phyloP scores from a whole-genome alignment of 2,797 vertebrate species.

The Hozukius guyotensis region DNA sequence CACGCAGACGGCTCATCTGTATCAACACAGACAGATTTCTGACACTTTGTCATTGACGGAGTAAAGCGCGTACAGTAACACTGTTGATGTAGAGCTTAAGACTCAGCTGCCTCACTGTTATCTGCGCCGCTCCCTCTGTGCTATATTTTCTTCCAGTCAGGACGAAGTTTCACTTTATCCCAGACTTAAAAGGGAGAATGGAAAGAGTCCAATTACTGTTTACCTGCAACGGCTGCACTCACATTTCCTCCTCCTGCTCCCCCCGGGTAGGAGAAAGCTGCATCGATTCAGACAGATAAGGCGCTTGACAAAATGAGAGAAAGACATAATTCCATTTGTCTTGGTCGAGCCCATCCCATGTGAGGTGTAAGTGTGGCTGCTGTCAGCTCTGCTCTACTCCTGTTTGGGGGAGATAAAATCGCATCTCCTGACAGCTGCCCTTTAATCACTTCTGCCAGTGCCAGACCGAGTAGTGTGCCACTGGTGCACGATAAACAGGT shows the following conservation, averaged over 20 bases:
- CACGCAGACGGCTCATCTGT: conserved; percentile 38
- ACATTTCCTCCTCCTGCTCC: conserved; percentile 17
- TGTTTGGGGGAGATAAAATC: conserved; percentile 79
- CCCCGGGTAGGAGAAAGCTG: conserved; percentile 40
- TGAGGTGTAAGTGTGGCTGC: conserved; percentile 67
- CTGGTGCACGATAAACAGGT: conserved; percentile 43
- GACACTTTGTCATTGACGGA: conserved; percentile 63
- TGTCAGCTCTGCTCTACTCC: conserved; percentile 74
- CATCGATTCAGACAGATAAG: conserved; percentile 77
- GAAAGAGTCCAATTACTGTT: conserved; percentile 62
- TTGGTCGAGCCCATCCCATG: conserved; percentile 69
- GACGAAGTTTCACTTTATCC: conserved; percentile 55
- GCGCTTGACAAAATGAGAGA: conserved; percentile 66
- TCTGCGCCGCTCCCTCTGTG: conserved; percentile 31
- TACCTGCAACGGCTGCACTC: conserved; percentile 51
- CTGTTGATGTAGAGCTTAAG: conserved; percentile 59
- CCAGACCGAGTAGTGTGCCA: conserved; percentile 43
- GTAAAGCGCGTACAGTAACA: conserved; percentile 19
- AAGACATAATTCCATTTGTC: conserved; percentile 80
- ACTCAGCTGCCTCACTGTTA: conserved; percentile 47
- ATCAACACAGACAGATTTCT: conserved; percentile 45
- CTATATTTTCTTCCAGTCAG: conserved; percentile 26
- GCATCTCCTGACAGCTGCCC: conserved; percentile 75
- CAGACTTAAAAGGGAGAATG: conserved; percentile 41
- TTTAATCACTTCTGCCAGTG: conserved; percentile 75